phyloP scores from a whole-genome alignment of 35 echinoderm and acorn worm genomes.

The Apostichopus californicus region DNA sequence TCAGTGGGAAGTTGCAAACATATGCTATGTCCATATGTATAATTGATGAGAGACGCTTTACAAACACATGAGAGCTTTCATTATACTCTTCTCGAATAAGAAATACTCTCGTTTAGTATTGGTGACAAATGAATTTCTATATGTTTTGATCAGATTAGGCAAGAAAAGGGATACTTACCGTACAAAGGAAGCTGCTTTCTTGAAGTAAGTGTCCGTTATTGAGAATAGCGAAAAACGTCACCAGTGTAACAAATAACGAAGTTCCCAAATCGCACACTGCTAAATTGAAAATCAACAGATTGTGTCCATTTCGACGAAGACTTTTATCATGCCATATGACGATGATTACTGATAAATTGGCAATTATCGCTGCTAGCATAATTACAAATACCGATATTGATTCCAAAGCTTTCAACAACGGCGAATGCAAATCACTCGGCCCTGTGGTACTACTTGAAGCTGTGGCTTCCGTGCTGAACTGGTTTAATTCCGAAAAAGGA shows the following conservation, averaged over 20 bases:
- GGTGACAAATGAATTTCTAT: too few relatives aligned
- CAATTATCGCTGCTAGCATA: slow-evolving; percentile 3
- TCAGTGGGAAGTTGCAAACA: too few relatives aligned
- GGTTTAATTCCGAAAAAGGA: too few relatives aligned
- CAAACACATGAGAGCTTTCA: too few relatives aligned
- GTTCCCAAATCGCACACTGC: slow-evolving; percentile 57
- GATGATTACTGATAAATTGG: slow-evolving; percentile 44
- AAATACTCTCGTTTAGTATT: too few relatives aligned
- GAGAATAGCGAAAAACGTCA: slow-evolving; percentile 44
- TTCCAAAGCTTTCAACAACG: background rate
- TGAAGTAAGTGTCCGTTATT: slow-evolving; percentile 18
- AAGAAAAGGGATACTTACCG: background rate
- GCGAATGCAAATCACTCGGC: too few relatives aligned
- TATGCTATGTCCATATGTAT: too few relatives aligned
- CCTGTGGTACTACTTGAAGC: too few relatives aligned
- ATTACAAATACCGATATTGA: slow-evolving; percentile 20
- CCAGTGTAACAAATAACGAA: slow-evolving; percentile 20
- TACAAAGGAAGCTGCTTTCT: background rate
- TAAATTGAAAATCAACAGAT: slow-evolving; percentile 60
- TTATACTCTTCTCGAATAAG: too few relatives aligned
- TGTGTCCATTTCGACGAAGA: slow-evolving; percentile 54
- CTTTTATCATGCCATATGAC: background rate
- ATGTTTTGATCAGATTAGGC: too few relatives aligned
- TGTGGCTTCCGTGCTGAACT: too few relatives aligned
- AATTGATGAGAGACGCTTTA: too few relatives aligned